Conservation (phyloP, 2,888 invertebrate genomes). For the Cantharis rufa region DNA sequence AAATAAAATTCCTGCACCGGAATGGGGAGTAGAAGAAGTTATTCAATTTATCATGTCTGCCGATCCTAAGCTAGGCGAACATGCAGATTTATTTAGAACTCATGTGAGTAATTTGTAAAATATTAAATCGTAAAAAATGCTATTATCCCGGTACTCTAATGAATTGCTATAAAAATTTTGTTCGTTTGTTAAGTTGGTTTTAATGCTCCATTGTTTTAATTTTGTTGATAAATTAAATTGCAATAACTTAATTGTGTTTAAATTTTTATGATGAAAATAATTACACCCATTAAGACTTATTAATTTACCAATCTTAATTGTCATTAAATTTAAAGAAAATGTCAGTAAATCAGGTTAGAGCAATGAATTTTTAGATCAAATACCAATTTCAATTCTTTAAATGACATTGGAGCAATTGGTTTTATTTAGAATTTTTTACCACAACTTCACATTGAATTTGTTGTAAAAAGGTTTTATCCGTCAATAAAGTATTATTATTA, state of each 20-base stretch:
- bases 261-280: not conserved
- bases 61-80: constrained; percentile 81
- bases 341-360: too few species aligned
- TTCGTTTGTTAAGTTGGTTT: not conserved
- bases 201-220: not conserved
- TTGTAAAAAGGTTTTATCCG: too few species aligned
- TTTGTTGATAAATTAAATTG: not conserved
- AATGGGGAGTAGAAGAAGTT: constrained; percentile 95
- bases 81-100: constrained; percentile 90
- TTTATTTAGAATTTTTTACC: too few species aligned
- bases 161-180: too few species aligned
- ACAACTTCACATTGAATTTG: too few species aligned
- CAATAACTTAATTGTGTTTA: not conserved
- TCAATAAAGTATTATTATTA: too few species aligned
- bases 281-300: not conserved
- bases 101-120: constrained; percentile 72
- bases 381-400: too few species aligned
- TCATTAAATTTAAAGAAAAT: too few species aligned
- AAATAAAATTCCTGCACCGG: constrained; percentile 67
- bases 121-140: not conserved
- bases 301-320: not conserved
- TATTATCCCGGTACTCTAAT: not conserved
- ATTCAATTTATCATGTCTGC: constrained; percentile 86
- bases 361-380: too few species aligned
- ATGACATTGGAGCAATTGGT: too few species aligned